Evolutionary conservation across 2,888 invertebrate genomes (phyloP).

Genomic region (Drosophila niveifrons): DNA sequence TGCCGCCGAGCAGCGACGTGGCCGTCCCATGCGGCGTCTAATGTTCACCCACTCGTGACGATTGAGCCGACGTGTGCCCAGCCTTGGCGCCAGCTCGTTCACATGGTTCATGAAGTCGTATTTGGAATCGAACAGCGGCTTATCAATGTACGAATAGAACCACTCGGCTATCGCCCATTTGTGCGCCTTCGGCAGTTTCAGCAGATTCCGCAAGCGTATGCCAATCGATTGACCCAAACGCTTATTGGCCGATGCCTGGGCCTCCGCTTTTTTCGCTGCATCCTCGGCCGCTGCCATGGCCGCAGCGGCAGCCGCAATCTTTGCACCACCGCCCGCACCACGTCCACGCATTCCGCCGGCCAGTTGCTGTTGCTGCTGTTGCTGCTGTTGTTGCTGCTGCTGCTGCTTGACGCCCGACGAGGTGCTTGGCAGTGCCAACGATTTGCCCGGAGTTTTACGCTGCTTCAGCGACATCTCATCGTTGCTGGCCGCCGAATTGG

Average conservation of each 20-base stretch:
- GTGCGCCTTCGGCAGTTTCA: constrained; percentile 99
- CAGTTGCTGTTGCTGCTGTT: constrained; percentile 12
- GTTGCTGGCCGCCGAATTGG: constrained; percentile 22
- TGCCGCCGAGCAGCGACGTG: constrained; percentile 96
- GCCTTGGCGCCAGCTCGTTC: constrained; percentile 96
- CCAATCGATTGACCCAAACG: constrained; percentile 96
- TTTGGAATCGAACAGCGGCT: constrained; percentile 96
- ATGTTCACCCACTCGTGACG: constrained; percentile 98
- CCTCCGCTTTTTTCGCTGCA: constrained; percentile 85
- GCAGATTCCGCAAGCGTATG: constrained; percentile 93
- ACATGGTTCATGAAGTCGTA: constrained; percentile 90
- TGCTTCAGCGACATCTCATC: constrained; percentile 33
- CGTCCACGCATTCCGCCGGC: constrained; percentile 10
- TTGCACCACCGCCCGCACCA: constrained; percentile 10
- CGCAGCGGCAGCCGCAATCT: constrained; percentile 34
- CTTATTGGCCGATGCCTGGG: constrained; percentile 89
- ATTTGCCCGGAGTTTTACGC: constrained; percentile 36
- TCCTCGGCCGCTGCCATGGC: constrained; percentile 47
- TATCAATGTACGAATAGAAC: constrained; percentile 99
- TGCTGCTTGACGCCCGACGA: constrained; percentile 8
- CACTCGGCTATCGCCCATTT: constrained; percentile 99
- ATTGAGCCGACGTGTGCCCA: constrained; percentile 93
- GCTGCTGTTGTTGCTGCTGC: background rate
- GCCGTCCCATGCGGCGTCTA: constrained; percentile 98
- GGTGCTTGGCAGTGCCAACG: constrained; percentile 14